phyloP scores from a whole-genome alignment of 1,140 invertebrate genomes.

The Marisa cornuarietis region DNA sequence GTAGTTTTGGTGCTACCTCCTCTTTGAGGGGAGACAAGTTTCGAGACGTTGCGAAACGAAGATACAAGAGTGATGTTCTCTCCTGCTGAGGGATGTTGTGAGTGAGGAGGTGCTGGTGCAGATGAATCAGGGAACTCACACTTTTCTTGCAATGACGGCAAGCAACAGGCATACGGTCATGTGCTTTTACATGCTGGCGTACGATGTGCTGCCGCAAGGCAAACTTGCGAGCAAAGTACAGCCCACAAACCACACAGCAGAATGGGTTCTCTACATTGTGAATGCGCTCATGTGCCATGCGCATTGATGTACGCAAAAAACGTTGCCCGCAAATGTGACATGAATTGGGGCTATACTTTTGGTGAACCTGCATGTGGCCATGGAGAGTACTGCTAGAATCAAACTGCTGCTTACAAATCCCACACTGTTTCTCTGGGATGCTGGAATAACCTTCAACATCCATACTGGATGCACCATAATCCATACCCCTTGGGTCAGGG shows the following conservation, averaged over 20 bases:
- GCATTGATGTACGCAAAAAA: constrained; percentile 47
- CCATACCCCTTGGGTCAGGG: neutral
- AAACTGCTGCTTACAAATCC: constrained; percentile 50
- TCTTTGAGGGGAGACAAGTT: neutral
- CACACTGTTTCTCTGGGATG: constrained; percentile 42
- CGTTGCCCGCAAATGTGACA: constrained; percentile 54
- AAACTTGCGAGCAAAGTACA: constrained; percentile 70
- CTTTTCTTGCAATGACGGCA: constrained; percentile 68
- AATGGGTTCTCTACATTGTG: constrained; percentile 66
- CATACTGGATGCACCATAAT: neutral
- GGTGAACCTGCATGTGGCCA: constrained; percentile 51
- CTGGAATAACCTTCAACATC: constrained; percentile 14
- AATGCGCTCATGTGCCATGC: constrained; percentile 49
- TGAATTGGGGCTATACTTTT: constrained; percentile 51
- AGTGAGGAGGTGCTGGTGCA: constrained; percentile 51
- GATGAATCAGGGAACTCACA: constrained; percentile 37
- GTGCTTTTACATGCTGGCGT: constrained; percentile 63
- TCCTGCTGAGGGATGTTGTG: constrained; percentile 47
- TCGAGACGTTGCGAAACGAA: neutral
- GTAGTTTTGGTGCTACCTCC: neutral
- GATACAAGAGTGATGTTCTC: constrained; percentile 48
- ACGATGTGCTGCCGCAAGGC: constrained; percentile 68
- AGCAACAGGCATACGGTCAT: constrained; percentile 50
- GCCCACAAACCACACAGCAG: constrained; percentile 70
- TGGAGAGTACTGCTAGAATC: constrained; percentile 42